Evolutionary conservation across 2,113 vertebrate species (phyloP).

Genomic region (Actenoides hombroni): DNA sequence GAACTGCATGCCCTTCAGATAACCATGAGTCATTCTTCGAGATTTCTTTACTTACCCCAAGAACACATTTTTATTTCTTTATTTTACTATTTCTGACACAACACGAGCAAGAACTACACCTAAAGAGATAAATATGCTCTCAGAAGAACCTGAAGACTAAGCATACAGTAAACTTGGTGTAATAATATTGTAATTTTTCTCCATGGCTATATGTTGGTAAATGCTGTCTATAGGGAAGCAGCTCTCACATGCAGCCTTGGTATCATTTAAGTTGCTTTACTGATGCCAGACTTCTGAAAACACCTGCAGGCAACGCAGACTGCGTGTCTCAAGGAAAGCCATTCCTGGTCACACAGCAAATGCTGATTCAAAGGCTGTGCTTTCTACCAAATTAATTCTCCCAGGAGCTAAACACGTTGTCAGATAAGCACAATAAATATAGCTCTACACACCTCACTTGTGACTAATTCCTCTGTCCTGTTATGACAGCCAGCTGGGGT

Average conservation of each 20-base stretch:
- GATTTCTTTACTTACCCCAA: background rate
- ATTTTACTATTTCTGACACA: background rate
- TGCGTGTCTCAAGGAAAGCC: background rate
- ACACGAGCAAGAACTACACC: background rate
- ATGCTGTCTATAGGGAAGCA: background rate
- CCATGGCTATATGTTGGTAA: rapidly evolving
- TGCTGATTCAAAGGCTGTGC: background rate
- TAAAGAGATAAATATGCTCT: background rate
- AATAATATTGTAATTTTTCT: background rate
- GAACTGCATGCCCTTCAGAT: background rate
- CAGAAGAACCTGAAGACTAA: background rate
- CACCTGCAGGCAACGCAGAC: background rate
- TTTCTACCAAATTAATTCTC: background rate
- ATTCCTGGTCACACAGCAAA: background rate
- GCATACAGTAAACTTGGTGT: background rate
- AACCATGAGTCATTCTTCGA: background rate
- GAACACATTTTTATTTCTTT: background rate
- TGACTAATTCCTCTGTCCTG: background rate
- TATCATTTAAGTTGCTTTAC: background rate
- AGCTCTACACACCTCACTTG: background rate
- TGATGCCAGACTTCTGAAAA: background rate
- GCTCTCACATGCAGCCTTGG: background rate
- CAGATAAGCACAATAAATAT: background rate
- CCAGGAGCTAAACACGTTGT: background rate
- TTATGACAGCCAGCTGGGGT: background rate